Evolutionary conservation across 2,888 invertebrate genomes (phyloP).

Genomic region (Lepidocyrtoides sp.): DNA sequence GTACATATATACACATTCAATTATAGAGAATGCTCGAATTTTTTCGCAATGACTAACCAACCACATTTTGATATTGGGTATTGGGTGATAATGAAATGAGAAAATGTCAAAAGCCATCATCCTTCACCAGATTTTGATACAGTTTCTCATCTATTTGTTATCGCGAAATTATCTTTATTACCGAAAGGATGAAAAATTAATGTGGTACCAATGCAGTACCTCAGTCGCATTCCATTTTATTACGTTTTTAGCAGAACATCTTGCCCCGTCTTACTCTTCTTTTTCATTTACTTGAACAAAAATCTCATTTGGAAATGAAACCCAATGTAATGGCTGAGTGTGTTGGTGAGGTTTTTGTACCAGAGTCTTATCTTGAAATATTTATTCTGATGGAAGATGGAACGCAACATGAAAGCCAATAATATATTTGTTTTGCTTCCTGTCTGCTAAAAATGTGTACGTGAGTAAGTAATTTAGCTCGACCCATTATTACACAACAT

Average conservation of each 20-base stretch:
- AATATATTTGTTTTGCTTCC: too few relatives aligned
- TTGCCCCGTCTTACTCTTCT: too few relatives aligned
- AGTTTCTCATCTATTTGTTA: not conserved
- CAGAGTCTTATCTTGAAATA: too few relatives aligned
- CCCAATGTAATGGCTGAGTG: too few relatives aligned
- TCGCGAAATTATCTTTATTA: constrained; percentile 27
- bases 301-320: not conserved
- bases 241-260: not conserved
- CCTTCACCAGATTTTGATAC: not conserved
- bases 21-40: not conserved
- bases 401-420: too few relatives aligned
- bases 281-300: not conserved
- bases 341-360: too few relatives aligned
- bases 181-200: not conserved
- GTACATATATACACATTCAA: not conserved
- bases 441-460: too few relatives aligned
- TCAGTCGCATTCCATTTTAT: not conserved
- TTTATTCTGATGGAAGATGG: too few relatives aligned
- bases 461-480: too few relatives aligned
- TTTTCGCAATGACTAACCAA: too few relatives aligned
- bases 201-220: not conserved
- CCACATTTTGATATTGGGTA: too few relatives aligned
- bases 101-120: not conserved
- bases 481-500: too few relatives aligned
- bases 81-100: not conserved